These are phyloP conservation scores for Microctonus aethiopoides DNA, from an alignment of 2,888 invertebrate species.

Conservation along the genomic window DNA sequence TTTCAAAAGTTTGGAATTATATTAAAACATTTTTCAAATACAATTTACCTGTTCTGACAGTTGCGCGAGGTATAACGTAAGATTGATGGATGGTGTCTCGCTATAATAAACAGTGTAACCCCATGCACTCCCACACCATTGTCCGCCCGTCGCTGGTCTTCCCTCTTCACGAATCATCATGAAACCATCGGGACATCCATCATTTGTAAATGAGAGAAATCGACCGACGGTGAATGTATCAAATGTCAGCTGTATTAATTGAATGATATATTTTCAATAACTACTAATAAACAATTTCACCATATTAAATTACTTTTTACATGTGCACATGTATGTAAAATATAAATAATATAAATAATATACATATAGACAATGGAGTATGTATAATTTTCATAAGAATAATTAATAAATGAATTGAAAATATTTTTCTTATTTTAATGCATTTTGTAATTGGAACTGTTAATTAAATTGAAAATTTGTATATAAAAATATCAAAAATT, in stretches of 20 bases:
- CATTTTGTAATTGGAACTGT: no score
- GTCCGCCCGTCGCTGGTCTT: constrained; percentile 78
- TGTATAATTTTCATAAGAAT: no score
- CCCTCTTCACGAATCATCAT: constrained; percentile 82
- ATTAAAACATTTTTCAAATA: background rate
- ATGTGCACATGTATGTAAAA: no score
- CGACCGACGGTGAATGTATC: constrained; percentile 86
- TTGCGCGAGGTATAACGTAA: constrained; percentile 77
- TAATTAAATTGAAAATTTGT: no score
- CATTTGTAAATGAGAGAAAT: constrained; percentile 81
- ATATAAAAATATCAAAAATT: no score
- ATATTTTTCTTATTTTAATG: no score
- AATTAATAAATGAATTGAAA: no score
- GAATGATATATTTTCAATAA: background rate
- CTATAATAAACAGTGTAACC: constrained; percentile 88
- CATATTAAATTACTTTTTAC: background rate
- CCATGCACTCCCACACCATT: constrained; percentile 88
- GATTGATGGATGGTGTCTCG: constrained; percentile 82
- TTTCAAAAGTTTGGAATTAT: no score
- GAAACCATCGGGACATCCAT: constrained; percentile 85
- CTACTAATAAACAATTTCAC: no score
- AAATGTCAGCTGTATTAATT: constrained; percentile 80
- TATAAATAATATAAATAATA: background rate
- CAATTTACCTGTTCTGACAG: constrained; percentile 77
- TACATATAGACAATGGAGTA: background rate